Evolutionary conservation across 1,140 invertebrate species (phyloP).

Genomic region (Amphibalanus amphitrite): DNA sequence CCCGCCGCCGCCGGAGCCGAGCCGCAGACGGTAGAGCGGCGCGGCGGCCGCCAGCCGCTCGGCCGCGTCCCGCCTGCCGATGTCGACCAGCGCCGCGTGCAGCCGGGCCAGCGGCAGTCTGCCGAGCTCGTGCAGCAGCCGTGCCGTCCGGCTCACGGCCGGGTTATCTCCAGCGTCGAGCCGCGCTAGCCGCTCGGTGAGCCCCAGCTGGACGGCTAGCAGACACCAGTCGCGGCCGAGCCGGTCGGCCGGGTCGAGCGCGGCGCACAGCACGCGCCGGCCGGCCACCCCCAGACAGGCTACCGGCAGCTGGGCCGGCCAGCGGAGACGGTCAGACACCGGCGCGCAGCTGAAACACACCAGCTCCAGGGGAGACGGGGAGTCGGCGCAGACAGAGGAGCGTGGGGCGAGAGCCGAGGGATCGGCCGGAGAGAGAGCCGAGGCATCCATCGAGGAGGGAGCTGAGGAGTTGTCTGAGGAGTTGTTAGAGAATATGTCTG

Average conservation of each 20-base stretch:
- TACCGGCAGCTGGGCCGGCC: constrained; percentile 19
- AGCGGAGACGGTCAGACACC: constrained; percentile 17
- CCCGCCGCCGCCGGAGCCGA: too few species aligned
- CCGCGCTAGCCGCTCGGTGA: constrained; percentile 35
- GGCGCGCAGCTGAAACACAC: constrained; percentile 43
- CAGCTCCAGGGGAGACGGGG: constrained; percentile 36
- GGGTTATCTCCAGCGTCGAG: constrained; percentile 28
- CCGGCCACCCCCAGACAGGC: constrained; percentile 28
- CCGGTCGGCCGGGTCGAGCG: constrained; percentile 56
- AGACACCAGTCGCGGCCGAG: constrained; percentile 53
- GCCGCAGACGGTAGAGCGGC: not conserved
- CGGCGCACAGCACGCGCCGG: constrained; percentile 25
- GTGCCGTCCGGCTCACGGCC: constrained; percentile 30
- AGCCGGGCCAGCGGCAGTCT: constrained; percentile 12
- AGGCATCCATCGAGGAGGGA: too few species aligned
- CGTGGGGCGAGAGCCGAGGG: too few species aligned
- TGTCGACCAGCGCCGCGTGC: not conserved
- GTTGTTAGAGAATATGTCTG: too few species aligned
- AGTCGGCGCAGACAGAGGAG: constrained; percentile 28
- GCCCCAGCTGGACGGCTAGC: constrained; percentile 50
- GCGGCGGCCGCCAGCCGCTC: not conserved
- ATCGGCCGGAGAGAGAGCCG: too few species aligned
- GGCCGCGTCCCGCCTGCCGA: not conserved
- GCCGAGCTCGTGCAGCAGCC: constrained; percentile 33
- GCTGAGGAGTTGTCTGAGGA: too few species aligned